Evolutionary conservation across 2,888 invertebrate species (phyloP), one percentile per base, ranked within the genome.

Genomic region (Mesorhabditis spiculigera): DNA sequence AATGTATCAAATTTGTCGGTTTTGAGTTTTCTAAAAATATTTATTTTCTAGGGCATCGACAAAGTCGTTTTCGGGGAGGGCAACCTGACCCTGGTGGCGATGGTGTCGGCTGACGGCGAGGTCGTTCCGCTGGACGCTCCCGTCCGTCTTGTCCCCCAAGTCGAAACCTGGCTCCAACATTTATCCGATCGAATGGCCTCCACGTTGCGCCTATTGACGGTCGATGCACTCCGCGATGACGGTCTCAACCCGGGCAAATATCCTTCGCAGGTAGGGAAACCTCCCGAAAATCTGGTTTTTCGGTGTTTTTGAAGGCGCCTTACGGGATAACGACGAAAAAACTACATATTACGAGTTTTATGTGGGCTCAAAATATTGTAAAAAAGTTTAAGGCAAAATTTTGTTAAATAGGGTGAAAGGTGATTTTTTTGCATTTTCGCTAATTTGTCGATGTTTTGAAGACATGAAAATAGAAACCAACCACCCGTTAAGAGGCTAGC

Each of bases 101-200:
- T 94, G 86, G 90, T 91, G 80, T 93, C 92, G 10, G 87, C 91
- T 43, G 90, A 92, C 83, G 92, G 91, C 63, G 85, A 85, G 65
- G 68, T 69, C 16, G 84, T 85, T 6, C 68, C 89, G 28, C 88
- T 94, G 42, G 89, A 89, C 65, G 90, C 90, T 72, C 89, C 91
- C 44, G 90, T 94, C 13, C 89, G 90, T 81, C 90, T 93, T 67
- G 90, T 91, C 65, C 90, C 90, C 68, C 90, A 92, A 73, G 92
- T 93, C 50, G 93, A 94, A 88, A 82, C 85, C 0, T 90, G 90
- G 95, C 88, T 95, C 63, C 90, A 90, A 82, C 90, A 91, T 77
- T 89, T 98, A 66, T 92, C 94, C 72, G 89, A 89, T 45, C 92
- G 92, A 86, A 94, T 97, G 91, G 91, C 91, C 83, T 87, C 87